Evolutionary conservation across 2,113 vertebrate species (phyloP).

Genomic region (Crotalus tigris): DNA sequence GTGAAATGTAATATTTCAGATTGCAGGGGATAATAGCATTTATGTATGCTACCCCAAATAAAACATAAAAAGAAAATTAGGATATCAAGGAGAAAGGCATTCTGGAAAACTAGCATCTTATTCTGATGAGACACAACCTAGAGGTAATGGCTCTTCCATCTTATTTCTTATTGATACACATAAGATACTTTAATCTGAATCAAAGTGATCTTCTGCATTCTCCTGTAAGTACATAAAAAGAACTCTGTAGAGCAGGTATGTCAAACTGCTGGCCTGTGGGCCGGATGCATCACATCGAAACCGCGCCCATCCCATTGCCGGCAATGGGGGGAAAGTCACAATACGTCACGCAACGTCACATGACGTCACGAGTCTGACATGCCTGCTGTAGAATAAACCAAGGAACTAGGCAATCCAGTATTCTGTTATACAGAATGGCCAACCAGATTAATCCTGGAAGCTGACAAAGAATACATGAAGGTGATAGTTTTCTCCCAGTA

Average conservation of each 20-base stretch:
- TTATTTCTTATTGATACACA: background rate
- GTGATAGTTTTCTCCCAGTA: background rate
- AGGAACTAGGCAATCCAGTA: background rate
- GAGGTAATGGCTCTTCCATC: background rate
- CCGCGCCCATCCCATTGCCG: too few relatives aligned
- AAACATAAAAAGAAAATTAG: background rate
- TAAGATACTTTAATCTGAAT: background rate
- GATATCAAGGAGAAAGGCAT: background rate
- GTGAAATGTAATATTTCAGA: background rate
- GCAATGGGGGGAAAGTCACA: too few relatives aligned
- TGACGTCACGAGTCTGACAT: too few relatives aligned
- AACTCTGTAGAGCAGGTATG: background rate
- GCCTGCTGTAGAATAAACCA: background rate
- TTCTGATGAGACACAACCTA: background rate
- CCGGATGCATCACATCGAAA: too few relatives aligned
- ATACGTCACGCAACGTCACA: too few relatives aligned
- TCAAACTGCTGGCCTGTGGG: too few relatives aligned
- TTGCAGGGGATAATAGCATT: background rate
- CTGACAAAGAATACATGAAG: background rate
- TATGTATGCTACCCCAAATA: background rate
- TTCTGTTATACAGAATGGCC: background rate
- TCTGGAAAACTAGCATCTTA: background rate
- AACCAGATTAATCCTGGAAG: background rate
- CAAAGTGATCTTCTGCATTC: background rate
- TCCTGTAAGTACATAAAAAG: background rate